phyloP scores from a whole-genome alignment of 2,888 invertebrate species.

The Polymixis flavicincta region DNA sequence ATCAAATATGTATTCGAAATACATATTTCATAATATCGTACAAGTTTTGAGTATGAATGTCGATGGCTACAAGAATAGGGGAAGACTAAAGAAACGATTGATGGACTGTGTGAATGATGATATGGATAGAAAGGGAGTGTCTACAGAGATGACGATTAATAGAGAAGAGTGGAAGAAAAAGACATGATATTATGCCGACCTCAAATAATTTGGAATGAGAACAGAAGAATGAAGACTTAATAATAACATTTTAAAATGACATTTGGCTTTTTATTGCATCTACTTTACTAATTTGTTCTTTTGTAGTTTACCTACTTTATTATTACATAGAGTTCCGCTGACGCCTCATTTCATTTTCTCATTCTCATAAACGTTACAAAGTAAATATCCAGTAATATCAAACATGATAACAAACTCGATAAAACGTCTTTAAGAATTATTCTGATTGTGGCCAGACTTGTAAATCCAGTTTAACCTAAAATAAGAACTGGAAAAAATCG shows the following conservation, averaged over 20 bases:
- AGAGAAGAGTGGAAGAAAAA: neutral
- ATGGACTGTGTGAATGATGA: neutral
- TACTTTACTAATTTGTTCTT: neutral
- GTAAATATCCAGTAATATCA: neutral
- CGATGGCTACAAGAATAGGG: too few relatives aligned
- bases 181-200: neutral
- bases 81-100: neutral
- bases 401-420: conserved; percentile 11
- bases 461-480: conserved; percentile 19
- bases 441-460: conserved; percentile 1
- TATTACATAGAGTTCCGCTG: neutral
- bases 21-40: neutral
- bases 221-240: too few relatives aligned
- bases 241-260: neutral
- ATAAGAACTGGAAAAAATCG: neutral
- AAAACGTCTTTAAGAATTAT: conserved; percentile 9
- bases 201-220: neutral
- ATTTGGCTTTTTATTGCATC: neutral
- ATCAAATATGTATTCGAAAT: neutral
- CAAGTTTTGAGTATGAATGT: neutral
- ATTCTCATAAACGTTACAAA: neutral
- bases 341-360: conserved; percentile 18
- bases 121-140: too few relatives aligned
- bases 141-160: neutral
- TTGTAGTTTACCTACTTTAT: neutral